Evolutionary conservation across 2,888 invertebrate genomes (phyloP).

Genomic region (Lymantria monacha): DNA sequence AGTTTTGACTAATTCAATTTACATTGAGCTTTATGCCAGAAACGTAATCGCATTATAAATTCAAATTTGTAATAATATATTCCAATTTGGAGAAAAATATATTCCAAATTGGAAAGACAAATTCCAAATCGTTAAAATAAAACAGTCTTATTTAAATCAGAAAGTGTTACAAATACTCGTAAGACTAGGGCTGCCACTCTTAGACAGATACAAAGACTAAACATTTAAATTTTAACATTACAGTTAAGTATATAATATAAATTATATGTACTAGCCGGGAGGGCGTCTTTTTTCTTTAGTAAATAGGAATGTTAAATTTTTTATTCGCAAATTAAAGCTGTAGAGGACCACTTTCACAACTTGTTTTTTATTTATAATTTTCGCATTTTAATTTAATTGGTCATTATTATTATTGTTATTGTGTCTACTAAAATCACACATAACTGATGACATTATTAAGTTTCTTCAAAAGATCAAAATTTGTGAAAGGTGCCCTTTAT

Average conservation of each 20-base stretch:
- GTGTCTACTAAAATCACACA: not conserved
- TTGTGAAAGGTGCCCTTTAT: slow-evolving; percentile 33
- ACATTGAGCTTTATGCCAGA: slow-evolving; percentile 32
- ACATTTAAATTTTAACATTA: slow-evolving; percentile 50
- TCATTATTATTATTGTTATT: not conserved
- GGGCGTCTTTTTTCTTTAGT: slow-evolving; percentile 47
- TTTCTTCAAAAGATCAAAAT: not conserved
- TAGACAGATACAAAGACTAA: slow-evolving; percentile 46
- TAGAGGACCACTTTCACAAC: slow-evolving; percentile 32
- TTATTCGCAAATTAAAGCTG: slow-evolving; percentile 36
- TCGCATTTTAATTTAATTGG: not conserved
- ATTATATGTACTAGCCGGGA: slow-evolving; percentile 42
- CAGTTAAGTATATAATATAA: slow-evolving; percentile 23
- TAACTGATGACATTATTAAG: too few species aligned
- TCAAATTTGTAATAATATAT: slow-evolving; percentile 19
- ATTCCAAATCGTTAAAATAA: slow-evolving; percentile 29
- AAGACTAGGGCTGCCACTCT: slow-evolving; percentile 60
- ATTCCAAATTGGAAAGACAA: slow-evolving; percentile 5
- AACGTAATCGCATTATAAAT: slow-evolving; percentile 17
- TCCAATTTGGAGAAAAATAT: slow-evolving; percentile 22
- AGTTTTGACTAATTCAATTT: slow-evolving; percentile 31
- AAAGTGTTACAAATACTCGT: slow-evolving; percentile 52
- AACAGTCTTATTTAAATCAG: slow-evolving; percentile 70
- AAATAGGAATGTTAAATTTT: slow-evolving; percentile 44
- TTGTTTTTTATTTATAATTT: slow-evolving; percentile 3